Base-by-base conservation (phyloP, 2,113 vertebrate species). In the Notarius lentiginosus region DNA sequence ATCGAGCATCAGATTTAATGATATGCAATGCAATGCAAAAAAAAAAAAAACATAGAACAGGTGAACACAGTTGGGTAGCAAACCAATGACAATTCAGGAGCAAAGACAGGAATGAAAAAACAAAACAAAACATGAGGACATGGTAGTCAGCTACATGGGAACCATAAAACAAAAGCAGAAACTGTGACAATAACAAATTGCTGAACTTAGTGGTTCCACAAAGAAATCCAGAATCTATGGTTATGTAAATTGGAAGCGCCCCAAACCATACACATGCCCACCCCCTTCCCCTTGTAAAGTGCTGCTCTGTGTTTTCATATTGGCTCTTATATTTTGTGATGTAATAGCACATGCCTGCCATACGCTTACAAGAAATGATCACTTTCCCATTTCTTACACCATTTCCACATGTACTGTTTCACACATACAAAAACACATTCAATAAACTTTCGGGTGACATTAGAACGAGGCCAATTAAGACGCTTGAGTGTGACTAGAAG, bases 391-490 rank as follows among this genome's bases (percentile, higher is more conserved):
- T 34, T 58, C 17, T 34, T 41, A 30, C 17, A 80, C 4, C 79
- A 80, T 30, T 30, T 30, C 30, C 30, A 30, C 30, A 41, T 20
- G 55, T 20, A 20, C 55, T 5, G 27, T 60, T 34, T 80, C 15
- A 34, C 55, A 41, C 53, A 79, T 79, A 53, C 27, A 77, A 77
- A 77, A 77, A 10, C 55, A 58, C 79, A 22, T 61, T 80, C 18
- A 34, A 5, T 61, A 12, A 41, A 58, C 2, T 58, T 30, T 30
- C 41, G 11, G 70, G 34, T 9, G 34, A 20, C 20, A 20, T 47
- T 47, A 47, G 18, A 73, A 75, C 12, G 20, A 49, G 20, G 20
- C 9, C 72, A 51, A 11, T 27, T 15, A 17, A 77, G 49, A 17
- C 27, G 75, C 17, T 55, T 77, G 14, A 3, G 61, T 30, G 14